These are phyloP conservation scores for Plebejus anna DNA, from an alignment of 2,888 invertebrate genomes.

Conservation along the genomic window DNA sequence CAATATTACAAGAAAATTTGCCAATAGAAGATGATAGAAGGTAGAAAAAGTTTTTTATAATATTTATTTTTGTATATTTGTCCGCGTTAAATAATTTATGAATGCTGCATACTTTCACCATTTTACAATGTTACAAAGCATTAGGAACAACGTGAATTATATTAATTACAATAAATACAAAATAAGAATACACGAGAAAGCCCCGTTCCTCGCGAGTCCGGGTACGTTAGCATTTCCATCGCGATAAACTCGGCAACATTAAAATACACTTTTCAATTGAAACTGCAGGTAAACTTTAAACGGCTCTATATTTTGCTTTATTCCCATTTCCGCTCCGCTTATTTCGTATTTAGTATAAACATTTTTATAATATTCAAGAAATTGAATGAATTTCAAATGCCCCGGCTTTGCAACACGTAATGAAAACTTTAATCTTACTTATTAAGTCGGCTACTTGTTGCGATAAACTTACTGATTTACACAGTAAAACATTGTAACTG, in stretches of 20 bases:
- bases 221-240: background rate
- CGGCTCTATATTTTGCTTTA: constrained; percentile 23
- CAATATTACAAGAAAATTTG: no score
- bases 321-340: constrained; percentile 13
- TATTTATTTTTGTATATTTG: no score
- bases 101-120: no score
- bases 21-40: no score
- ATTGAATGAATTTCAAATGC: background rate
- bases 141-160: no score
- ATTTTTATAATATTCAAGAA: constrained; percentile 24
- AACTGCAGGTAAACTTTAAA: constrained; percentile 25
- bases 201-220: background rate
- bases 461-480: background rate
- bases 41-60: no score
- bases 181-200: background rate
- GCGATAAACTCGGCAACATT: constrained; percentile 21
- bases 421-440: constrained; percentile 1
- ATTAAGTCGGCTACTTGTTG: background rate
- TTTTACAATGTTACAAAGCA: no score
- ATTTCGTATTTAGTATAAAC: constrained; percentile 23
- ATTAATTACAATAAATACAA: background rate
- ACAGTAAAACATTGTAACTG: background rate
- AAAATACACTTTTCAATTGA: constrained; percentile 28
- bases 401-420: background rate
- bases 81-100: no score